Evolutionary conservation across 2,888 invertebrate genomes (phyloP).

Genomic region (Sminthurinus aureus): DNA sequence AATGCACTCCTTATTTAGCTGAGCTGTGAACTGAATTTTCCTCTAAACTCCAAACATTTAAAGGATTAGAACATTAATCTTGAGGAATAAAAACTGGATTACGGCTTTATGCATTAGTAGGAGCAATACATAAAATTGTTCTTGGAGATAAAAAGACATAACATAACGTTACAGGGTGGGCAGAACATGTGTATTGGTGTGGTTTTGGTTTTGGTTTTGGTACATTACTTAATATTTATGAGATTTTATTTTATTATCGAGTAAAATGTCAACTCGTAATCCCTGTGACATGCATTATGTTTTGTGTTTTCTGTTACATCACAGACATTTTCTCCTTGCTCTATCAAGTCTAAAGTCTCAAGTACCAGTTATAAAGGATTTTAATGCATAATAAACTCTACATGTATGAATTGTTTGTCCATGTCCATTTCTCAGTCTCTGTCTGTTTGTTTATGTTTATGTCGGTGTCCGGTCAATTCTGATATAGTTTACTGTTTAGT

Average conservation of each 20-base stretch:
- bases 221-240: not conserved
- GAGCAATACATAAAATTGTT: not conserved
- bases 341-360: not conserved
- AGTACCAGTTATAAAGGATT: not conserved
- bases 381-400: not conserved
- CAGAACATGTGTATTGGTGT: not conserved
- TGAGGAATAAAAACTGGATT: constrained; percentile 27
- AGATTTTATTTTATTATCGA: constrained; percentile 25
- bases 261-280: constrained; percentile 25
- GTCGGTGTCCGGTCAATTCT: constrained; percentile 18
- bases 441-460: not conserved
- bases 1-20: constrained; percentile 33
- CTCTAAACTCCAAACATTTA: constrained; percentile 29
- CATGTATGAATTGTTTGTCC: not conserved
- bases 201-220: too few species aligned
- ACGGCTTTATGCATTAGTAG: not conserved
- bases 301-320: not conserved
- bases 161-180: not conserved
- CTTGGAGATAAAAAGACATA: not conserved
- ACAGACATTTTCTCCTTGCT: too few species aligned
- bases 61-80: constrained; percentile 29
- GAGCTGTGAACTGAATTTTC: constrained; percentile 20
- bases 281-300: constrained; percentile 9
- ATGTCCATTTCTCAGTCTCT: not conserved
- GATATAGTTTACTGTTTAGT: not conserved